These are phyloP conservation scores for Habropoda laboriosa DNA, from an alignment of 1,140 invertebrate species.

Conservation along the genomic window DNA sequence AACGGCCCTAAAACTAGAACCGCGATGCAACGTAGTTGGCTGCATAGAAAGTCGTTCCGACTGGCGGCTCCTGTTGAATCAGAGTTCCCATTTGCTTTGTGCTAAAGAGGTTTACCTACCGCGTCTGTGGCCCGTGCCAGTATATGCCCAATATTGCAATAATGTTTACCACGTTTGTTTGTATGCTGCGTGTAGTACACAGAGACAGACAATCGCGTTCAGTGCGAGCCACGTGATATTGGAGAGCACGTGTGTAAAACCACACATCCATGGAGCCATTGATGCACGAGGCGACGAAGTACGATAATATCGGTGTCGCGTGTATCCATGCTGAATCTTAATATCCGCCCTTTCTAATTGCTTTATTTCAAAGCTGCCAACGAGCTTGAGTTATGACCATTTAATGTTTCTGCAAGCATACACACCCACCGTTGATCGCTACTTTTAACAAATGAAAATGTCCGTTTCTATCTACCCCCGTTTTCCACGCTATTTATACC, in stretches of 20 bases:
- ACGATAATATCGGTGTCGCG: conserved; percentile 28
- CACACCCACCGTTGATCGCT: conserved; percentile 9
- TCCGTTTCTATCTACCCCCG: not conserved
- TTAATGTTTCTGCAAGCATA: conserved; percentile 51
- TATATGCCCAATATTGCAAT: conserved; percentile 44
- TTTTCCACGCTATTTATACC: not conserved
- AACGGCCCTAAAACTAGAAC: not conserved
- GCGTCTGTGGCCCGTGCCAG: not conserved
- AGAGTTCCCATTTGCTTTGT: conserved; percentile 45
- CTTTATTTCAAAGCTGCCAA: conserved; percentile 62
- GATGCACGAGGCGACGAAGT: conserved; percentile 30
- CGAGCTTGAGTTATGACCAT: conserved; percentile 61
- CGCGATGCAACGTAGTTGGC: too few species aligned
- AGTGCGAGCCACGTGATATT: not conserved
- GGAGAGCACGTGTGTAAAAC: conserved; percentile 38
- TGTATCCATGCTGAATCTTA: conserved; percentile 57
- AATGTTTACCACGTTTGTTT: conserved; percentile 25
- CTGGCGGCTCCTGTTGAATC: conserved; percentile 15
- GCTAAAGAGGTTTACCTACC: conserved; percentile 40
- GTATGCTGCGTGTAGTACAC: not conserved
- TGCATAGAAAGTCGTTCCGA: too few species aligned
- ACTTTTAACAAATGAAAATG: not conserved
- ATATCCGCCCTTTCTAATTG: conserved; percentile 62
- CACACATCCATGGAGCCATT: conserved; percentile 19
- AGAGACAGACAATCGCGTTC: not conserved